phyloP scores from a whole-genome alignment of 2,797 vertebrate species.

The Smutsia temminckii region DNA sequence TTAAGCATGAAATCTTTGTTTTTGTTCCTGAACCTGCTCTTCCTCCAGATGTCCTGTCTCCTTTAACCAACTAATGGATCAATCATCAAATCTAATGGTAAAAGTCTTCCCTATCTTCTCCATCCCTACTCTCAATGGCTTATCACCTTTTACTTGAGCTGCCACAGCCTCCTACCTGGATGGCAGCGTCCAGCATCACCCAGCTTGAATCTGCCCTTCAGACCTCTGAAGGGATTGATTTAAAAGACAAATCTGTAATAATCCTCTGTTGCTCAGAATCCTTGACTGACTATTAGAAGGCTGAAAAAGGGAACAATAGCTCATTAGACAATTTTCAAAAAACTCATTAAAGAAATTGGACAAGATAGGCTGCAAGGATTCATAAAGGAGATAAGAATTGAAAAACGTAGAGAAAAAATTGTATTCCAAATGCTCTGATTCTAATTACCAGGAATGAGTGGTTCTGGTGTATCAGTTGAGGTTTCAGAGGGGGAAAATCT shows the following conservation, averaged over 20 bases:
- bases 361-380: neutral
- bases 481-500: neutral
- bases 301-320: neutral
- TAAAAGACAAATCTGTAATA: neutral
- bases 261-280: neutral
- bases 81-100: neutral
- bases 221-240: neutral
- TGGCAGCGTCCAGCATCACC: neutral
- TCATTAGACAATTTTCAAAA: slow-evolving; percentile 5
- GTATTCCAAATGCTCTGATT: neutral
- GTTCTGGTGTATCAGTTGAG: neutral
- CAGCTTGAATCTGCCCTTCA: neutral
- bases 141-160: neutral
- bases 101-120: neutral
- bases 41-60: neutral
- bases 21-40: neutral
- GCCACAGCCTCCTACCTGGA: neutral
- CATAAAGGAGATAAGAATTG: neutral
- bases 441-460: neutral
- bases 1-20: slow-evolving; percentile 10
- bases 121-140: neutral
- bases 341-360: neutral
- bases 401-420: neutral
- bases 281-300: neutral
- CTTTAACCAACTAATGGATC: neutral